Evolutionary conservation across 2,888 invertebrate species (phyloP).

Genomic region (Polyommatus iphigenia): DNA sequence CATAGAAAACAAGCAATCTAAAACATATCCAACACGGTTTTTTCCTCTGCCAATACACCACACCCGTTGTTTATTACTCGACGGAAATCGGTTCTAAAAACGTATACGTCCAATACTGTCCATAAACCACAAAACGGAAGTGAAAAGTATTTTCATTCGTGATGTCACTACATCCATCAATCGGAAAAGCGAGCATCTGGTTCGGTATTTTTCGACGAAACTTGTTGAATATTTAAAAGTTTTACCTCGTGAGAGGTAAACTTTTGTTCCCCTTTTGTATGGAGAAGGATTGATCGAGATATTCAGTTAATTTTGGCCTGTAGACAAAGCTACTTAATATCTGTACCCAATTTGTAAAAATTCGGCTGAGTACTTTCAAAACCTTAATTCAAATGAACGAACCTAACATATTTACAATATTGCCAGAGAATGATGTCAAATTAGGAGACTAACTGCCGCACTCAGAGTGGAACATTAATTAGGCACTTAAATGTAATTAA

Average conservation of each 20-base stretch:
- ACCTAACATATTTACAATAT: too few species aligned
- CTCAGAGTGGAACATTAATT: too few species aligned
- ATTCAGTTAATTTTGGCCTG: background rate
- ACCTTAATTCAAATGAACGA: too few species aligned
- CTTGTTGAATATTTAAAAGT: constrained; percentile 14
- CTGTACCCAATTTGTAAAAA: too few species aligned
- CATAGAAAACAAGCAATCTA: too few species aligned
- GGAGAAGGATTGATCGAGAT: background rate
- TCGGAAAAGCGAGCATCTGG: background rate
- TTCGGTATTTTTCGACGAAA: background rate
- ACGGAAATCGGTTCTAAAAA: background rate
- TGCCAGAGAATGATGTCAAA: too few species aligned
- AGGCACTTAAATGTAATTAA: too few species aligned
- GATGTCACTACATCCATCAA: constrained; percentile 1
- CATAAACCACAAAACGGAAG: constrained; percentile 7
- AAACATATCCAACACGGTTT: too few species aligned
- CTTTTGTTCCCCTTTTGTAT: background rate
- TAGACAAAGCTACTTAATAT: background rate
- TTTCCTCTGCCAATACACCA: too few species aligned
- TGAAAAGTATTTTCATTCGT: background rate
- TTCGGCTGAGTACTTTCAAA: too few species aligned
- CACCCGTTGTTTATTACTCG: too few species aligned
- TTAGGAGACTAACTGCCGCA: too few species aligned
- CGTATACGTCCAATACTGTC: background rate
- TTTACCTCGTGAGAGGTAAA: background rate